Percentiles rank a stretch among this genome's conserved stretches.
Conservation (phyloP, 2,797 vertebrate species). For the Thunnus albacares region DNA sequence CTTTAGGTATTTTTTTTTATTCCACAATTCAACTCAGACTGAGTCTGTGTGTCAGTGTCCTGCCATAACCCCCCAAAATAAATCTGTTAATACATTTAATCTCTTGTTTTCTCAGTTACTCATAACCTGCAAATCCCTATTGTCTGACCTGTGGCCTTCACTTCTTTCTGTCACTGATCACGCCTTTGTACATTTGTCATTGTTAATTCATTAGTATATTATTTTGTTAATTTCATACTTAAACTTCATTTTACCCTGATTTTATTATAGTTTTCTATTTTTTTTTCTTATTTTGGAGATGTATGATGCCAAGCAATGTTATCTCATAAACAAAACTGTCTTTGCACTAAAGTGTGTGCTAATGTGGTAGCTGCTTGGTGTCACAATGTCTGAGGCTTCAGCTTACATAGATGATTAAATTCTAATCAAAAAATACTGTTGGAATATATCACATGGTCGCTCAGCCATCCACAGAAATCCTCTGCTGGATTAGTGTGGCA, state of each 20-base stretch:
- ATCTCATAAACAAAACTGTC: no score
- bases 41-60: not conserved
- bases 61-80: not conserved
- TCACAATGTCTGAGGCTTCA: not conserved
- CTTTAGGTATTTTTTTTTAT: not conserved
- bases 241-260: no score
- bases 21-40: not conserved
- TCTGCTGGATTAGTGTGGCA: not conserved
- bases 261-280: not conserved
- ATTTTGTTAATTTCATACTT: not conserved
- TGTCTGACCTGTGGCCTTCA: not conserved
- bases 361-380: not conserved
- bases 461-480: not conserved
- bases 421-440: not conserved
- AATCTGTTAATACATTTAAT: conserved; percentile 10
- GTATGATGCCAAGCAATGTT: not conserved
- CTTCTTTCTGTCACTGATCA: not conserved
- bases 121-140: not conserved
- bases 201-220: not conserved
- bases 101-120: not conserved
- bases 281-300: not conserved
- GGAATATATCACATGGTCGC: not conserved
- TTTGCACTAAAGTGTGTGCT: no score
- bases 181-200: not conserved
- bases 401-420: not conserved